Conservation (phyloP, 2,888 invertebrate genomes). For the Drosophila birchii region DNA sequence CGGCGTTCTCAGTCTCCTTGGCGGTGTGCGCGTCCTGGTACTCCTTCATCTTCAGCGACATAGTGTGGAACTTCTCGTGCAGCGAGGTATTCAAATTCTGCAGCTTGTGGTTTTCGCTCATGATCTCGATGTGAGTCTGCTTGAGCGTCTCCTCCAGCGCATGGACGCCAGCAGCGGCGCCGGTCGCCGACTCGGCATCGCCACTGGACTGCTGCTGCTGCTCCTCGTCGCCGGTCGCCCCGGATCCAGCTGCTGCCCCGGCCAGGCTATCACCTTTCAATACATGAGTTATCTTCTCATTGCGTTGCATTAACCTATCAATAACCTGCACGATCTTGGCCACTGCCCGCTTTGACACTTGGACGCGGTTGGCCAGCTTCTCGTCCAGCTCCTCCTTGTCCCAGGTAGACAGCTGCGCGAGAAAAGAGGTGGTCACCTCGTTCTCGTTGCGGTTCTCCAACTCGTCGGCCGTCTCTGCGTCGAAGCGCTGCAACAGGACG, state of each 20-base stretch:
- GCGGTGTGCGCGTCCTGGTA: constrained; percentile 91
- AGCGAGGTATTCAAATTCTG: constrained; percentile 95
- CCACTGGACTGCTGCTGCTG: constrained; percentile 57
- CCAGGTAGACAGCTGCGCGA: constrained; percentile 98
- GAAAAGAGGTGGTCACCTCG: constrained; percentile 97
- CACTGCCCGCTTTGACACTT: constrained; percentile 97
- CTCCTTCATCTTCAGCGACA: constrained; percentile 95
- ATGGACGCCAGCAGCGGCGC: constrained; percentile 50
- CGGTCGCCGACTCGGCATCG: constrained; percentile 47
- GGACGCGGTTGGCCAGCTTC: constrained; percentile 96
- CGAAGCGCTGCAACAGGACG: constrained; percentile 96
- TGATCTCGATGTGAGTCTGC: constrained; percentile 93
- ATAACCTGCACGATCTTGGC: constrained; percentile 98
- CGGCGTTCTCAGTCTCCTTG: constrained; percentile 97
- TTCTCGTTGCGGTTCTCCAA: constrained; percentile 98
- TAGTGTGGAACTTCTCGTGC: constrained; percentile 96
- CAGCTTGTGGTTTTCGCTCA: constrained; percentile 95
- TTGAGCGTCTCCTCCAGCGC: constrained; percentile 92
- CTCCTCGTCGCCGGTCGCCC: constrained; percentile 42
- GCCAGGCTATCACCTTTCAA: constrained; percentile 88
- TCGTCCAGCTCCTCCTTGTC: constrained; percentile 98
- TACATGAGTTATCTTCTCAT: constrained; percentile 96
- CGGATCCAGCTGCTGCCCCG: constrained; percentile 12
- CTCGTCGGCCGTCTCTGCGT: constrained; percentile 98
- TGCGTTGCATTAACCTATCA: constrained; percentile 97